Conservation (phyloP, 1,140 invertebrate genomes). For the Caenorhabditis inopinata region DNA sequence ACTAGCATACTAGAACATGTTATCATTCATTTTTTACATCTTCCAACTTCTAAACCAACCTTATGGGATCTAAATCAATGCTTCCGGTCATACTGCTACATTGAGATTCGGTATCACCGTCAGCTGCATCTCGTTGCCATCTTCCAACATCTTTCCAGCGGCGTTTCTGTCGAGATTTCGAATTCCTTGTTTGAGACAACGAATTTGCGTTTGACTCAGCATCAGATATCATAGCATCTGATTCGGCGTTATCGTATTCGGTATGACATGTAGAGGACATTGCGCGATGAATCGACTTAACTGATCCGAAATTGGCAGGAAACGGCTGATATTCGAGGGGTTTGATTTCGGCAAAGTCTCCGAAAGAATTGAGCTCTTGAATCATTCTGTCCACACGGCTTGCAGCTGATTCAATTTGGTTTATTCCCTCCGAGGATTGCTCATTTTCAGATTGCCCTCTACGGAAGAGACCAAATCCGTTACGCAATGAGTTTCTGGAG, state of each 20-base stretch:
- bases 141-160: neutral
- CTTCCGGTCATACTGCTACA: constrained; percentile 37
- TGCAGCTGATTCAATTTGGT: constrained; percentile 56
- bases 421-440: constrained; percentile 35
- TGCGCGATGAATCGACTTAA: constrained; percentile 50
- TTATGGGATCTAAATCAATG: constrained; percentile 17
- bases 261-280: constrained; percentile 60
- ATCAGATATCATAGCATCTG: constrained; percentile 53
- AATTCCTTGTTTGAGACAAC: neutral
- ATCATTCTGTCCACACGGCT: constrained; percentile 59
- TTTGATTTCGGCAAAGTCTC: constrained; percentile 42
- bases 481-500: constrained; percentile 42
- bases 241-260: constrained; percentile 60
- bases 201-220: constrained; percentile 40
- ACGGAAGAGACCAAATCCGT: constrained; percentile 46
- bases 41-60: constrained; percentile 16
- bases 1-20: too few relatives aligned
- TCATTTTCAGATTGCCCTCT: constrained; percentile 4
- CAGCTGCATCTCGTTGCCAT: constrained; percentile 39
- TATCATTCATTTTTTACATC: too few relatives aligned
- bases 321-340: constrained; percentile 46
- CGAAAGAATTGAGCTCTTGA: constrained; percentile 54
- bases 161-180: neutral
- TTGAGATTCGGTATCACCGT: constrained; percentile 36
- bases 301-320: constrained; percentile 44